Evolutionary conservation across 2,113 vertebrate species (phyloP), one percentile per base, ranked within the genome.

Genomic region (Maccullochella peelii): DNA sequence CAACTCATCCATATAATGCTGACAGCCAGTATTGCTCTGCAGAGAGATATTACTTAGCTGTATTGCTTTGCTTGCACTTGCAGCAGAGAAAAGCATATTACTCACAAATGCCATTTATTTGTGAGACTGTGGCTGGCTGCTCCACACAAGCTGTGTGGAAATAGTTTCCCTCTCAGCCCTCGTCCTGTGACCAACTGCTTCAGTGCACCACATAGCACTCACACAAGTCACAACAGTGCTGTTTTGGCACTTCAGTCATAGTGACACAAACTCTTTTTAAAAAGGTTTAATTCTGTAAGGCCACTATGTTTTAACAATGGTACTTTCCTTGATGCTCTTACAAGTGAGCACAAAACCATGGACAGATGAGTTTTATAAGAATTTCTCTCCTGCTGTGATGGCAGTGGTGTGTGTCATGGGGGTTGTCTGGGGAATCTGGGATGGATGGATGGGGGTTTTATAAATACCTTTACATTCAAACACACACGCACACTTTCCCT

Each of bases 1-100:
- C 92, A 90, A 88, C 84, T 91, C 89, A 87, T 92, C 89, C 88
- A 86, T 88, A 89, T 91, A 91, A 90, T 82, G 84, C 90, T 92
- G 93, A 92, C 92, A 81, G 88, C 77, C 84, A 69, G 78, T 86
- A 92, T 85, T 88, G 90, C 90, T 84, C 93, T 89, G 89, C 88
- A 87, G 86, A 92, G 85, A 92, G 88, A 92, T 91, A 92, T 94
- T 92, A 93, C 89, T 94, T 91, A 91, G 92, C 89, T 76, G 90
- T 90, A 94, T 93, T 94, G 92, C 92, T 88, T 81, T 90, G 93
- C 93, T 94, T 93, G 93, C 93, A 94, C 86, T 91, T 87, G 88
- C 89, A 86, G 90, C 62, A 83, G 77, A 89, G 86, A 78, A 85
- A 92, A 89, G 85, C 90, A 90, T 86, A 93, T 94, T 94, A 93